Evolutionary conservation across 2,888 invertebrate genomes (phyloP).

Genomic region (Caenorhabditis sulstoni): DNA sequence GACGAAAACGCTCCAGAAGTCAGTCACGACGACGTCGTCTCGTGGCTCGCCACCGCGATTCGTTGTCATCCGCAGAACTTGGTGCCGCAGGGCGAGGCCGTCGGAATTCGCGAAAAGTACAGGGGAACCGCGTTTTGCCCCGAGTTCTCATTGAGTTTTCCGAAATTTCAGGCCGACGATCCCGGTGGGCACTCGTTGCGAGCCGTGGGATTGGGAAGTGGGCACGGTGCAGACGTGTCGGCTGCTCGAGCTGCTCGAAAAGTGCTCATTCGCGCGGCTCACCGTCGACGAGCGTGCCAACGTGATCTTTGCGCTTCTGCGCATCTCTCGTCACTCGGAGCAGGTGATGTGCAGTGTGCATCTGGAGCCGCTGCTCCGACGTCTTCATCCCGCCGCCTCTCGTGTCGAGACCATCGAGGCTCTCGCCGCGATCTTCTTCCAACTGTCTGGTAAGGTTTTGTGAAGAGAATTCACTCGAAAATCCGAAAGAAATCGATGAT

Average conservation of each 20-base stretch:
- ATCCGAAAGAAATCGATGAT: no score
- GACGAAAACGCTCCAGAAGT: conserved; percentile 9
- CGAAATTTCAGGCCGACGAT: conserved; percentile 12
- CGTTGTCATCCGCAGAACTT: conserved; percentile 24
- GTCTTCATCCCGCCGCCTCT: neutral
- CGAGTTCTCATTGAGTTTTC: no score
- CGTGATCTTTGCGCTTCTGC: conserved; percentile 32
- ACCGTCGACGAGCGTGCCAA: conserved; percentile 33
- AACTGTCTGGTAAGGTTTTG: conserved; percentile 33
- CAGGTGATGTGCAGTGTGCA: conserved; percentile 15
- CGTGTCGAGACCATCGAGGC: conserved; percentile 30
- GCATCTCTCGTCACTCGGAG: conserved; percentile 34
- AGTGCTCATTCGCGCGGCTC: conserved; percentile 8
- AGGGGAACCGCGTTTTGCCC: no score
- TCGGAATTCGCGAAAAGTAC: conserved; percentile 21
- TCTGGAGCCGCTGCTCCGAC: conserved; percentile 8
- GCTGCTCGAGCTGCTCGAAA: conserved; percentile 16
- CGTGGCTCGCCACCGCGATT: conserved; percentile 29
- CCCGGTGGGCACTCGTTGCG: conserved; percentile 21
- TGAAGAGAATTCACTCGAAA: no score
- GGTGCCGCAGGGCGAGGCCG: conserved; percentile 34
- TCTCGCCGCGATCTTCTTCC: conserved; percentile 33
- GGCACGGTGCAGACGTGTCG: conserved; percentile 22
- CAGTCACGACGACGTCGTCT: conserved; percentile 21
- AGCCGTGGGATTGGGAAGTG: conserved; percentile 21